Evolutionary conservation across 2,797 vertebrate genomes (phyloP).

Genomic region (Crax fasciolata): DNA sequence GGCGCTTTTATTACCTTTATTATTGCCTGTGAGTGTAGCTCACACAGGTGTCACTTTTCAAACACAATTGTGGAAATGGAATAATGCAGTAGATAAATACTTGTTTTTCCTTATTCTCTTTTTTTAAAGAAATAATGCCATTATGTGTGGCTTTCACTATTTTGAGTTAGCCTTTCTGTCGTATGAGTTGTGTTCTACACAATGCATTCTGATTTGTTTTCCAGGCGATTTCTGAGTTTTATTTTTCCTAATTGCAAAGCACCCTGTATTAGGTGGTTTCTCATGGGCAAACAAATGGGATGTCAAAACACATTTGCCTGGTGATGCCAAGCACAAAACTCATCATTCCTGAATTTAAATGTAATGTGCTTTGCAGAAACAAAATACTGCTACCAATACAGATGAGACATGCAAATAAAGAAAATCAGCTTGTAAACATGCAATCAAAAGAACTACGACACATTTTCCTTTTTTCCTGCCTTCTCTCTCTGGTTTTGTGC

Average conservation of each 20-base stretch:
- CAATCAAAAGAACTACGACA: background rate
- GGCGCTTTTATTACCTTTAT: constrained; percentile 7
- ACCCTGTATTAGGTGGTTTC: background rate
- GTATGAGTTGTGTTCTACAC: background rate
- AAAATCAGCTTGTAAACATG: background rate
- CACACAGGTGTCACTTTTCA: background rate
- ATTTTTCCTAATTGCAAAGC: constrained; percentile 21
- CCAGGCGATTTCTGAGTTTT: background rate
- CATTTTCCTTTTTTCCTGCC: background rate
- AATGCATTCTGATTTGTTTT: background rate
- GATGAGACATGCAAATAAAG: background rate
- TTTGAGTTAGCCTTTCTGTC: background rate
- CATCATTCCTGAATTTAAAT: background rate
- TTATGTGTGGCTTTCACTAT: rapidly evolving
- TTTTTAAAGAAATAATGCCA: background rate
- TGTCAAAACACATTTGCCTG: background rate
- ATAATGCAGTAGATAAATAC: background rate
- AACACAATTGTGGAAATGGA: background rate
- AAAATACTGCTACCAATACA: background rate
- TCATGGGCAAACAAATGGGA: background rate
- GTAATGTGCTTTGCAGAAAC: background rate
- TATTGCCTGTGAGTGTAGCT: background rate
- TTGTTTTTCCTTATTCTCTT: rapidly evolving
- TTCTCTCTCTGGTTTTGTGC: background rate
- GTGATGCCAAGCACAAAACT: background rate